Evolutionary conservation across 2,113 vertebrate species (phyloP).

Genomic region (Poicephalus gulielmi): DNA sequence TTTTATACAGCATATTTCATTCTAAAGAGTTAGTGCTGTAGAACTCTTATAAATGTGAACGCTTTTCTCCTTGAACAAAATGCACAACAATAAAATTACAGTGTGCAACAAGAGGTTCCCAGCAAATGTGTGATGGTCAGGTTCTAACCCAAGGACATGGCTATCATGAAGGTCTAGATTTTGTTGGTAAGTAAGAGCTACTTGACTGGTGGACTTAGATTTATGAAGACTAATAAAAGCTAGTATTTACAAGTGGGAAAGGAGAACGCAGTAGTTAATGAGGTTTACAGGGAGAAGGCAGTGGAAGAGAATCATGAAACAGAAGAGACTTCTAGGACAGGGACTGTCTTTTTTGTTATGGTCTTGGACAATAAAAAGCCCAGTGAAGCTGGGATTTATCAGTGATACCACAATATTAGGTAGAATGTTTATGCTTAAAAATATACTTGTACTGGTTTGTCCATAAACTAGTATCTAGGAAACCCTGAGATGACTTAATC

Average conservation of each 20-base stretch:
- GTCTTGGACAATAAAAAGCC: background rate
- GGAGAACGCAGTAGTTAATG: background rate
- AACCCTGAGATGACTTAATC: background rate
- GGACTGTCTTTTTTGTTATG: background rate
- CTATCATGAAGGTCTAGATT: background rate
- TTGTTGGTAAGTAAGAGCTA: background rate
- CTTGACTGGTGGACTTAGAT: background rate
- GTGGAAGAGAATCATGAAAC: background rate
- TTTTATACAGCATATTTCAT: background rate
- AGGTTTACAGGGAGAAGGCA: background rate
- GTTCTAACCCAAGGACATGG: background rate
- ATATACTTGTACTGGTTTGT: background rate
- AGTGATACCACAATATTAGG: background rate
- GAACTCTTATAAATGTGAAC: background rate
- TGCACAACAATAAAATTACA: background rate
- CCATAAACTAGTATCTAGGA: background rate
- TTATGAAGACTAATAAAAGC: background rate
- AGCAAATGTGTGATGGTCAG: fast-evolving
- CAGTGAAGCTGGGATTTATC: background rate
- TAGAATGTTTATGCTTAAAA: background rate
- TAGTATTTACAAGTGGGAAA: background rate
- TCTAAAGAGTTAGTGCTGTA: background rate
- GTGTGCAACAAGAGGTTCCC: background rate
- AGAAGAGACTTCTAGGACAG: background rate
- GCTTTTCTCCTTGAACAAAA: background rate